phyloP scores from a whole-genome alignment of 2,888 invertebrate species.

The Helicoverpa assulta region DNA sequence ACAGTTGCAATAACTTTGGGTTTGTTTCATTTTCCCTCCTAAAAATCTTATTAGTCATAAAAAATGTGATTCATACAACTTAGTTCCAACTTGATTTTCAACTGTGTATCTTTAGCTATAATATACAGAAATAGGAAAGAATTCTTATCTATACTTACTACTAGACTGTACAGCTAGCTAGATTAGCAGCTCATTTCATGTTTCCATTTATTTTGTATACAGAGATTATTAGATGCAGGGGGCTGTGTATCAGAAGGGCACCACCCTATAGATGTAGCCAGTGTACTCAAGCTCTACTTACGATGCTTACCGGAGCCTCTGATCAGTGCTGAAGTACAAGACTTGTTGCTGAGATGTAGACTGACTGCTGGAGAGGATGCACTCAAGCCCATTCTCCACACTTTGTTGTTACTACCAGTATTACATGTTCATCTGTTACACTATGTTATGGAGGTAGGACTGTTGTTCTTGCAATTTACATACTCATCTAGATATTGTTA shows the following conservation, averaged over 20 bases:
- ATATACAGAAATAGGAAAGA: not conserved
- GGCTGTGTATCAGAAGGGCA: slow-evolving; percentile 92
- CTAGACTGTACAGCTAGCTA: too few species aligned
- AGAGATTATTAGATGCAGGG: slow-evolving; percentile 93
- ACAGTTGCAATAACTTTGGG: not conserved
- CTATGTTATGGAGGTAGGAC: slow-evolving; percentile 94
- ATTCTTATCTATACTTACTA: too few species aligned
- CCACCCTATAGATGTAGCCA: slow-evolving; percentile 96
- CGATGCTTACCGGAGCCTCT: slow-evolving; percentile 96
- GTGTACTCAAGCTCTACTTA: slow-evolving; percentile 95
- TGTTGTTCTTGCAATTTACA: not conserved
- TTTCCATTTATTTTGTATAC: too few species aligned
- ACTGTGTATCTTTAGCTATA: too few species aligned
- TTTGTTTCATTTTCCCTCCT: slow-evolving; percentile 13
- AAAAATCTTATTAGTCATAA: not conserved
- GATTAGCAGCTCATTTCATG: too few species aligned
- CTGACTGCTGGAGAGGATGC: slow-evolving; percentile 90
- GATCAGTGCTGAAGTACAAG: slow-evolving; percentile 94
- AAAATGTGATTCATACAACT: not conserved
- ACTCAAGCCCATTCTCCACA: slow-evolving; percentile 92
- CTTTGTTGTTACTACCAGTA: slow-evolving; percentile 93
- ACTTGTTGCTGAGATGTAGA: slow-evolving; percentile 93
- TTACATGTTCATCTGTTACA: slow-evolving; percentile 94
- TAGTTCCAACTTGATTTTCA: too few species aligned
- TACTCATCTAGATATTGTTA: too few species aligned